phyloP scores from a whole-genome alignment of 2,113 vertebrate genomes.

The Plectropomus leopardus region DNA sequence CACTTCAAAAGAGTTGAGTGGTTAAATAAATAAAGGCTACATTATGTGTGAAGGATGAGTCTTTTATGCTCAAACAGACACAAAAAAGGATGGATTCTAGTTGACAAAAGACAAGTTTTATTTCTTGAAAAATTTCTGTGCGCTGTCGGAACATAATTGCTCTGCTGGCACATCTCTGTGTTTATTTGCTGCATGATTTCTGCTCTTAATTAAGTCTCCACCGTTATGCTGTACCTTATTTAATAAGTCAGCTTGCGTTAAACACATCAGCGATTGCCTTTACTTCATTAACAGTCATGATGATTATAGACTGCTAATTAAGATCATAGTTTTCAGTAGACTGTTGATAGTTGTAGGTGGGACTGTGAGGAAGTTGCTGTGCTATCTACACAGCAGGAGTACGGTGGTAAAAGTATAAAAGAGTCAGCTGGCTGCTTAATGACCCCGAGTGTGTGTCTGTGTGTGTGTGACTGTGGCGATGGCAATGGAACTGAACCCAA shows the following conservation, averaged over 20 bases:
- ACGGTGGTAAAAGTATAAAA: constrained; percentile 74
- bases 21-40: constrained; percentile 52
- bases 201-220: constrained; percentile 4
- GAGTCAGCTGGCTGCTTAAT: constrained; percentile 72
- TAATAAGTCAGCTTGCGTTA: constrained; percentile 14
- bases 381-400: constrained; percentile 69
- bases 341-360: background rate
- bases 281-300: background rate
- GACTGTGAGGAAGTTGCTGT: constrained; percentile 26
- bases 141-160: constrained; percentile 10
- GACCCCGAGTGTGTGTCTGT: constrained; percentile 53
- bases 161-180: constrained; percentile 26
- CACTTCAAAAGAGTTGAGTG: constrained; percentile 39
- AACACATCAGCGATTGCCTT: background rate
- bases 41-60: constrained; percentile 35
- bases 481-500: constrained; percentile 73
- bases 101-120: background rate
- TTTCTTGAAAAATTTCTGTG: background rate
- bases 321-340: background rate
- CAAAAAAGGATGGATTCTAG: background rate
- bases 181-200: constrained; percentile 4
- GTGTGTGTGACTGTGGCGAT: constrained; percentile 43
- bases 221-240: background rate
- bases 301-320: constrained; percentile 5
- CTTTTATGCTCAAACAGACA: constrained; percentile 30